Evolutionary conservation across 2,113 vertebrate genomes (phyloP), one percentile per base, ranked within the genome.

Genomic region (Actenoides lindsayi): DNA sequence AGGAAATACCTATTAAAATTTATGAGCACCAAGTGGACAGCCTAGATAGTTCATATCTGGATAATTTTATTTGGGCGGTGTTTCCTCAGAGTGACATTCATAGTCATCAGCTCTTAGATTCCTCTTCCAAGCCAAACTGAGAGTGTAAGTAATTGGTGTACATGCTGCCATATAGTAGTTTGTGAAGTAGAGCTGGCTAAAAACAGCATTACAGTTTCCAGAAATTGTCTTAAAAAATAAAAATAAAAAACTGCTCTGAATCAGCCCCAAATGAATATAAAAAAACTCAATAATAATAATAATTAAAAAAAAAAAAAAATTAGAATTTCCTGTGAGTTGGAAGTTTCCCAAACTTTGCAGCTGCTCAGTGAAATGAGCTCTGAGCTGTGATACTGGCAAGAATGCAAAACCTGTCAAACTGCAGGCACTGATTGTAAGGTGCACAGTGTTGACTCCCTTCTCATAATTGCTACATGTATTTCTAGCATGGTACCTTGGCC

Each of bases 321-420:
- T 76, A 79, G 51, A 92, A 91, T 90, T 94, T 96, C 67, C 69
- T 94, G 65, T 87, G 77, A 87, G 42, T 77, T 96, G 94, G 91
- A 96, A 89, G 14, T 18, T 82, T 95, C 84, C 91, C 96, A 97
- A 37, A 44, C 10, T 94, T 87, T 96, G 94, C 95, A 96, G 95
- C 94, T 97, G 95, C 87, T 96, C 91, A 87, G 81, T 69, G 57
- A 85, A 96, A 94, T 73, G 25, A 83, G 85, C 83, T 77, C 74
- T 90, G 85, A 90, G 74, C 84, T 75, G 67, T 86, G 51, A 81
- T 89, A 46, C 68, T 94, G 94, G 93, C 93, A 91, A 91, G 65
- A 78, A 92, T 28, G 65, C 80, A 95, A 94, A 95, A 89, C 56
- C 83, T 94, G 94, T 94, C 91, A 95, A 90, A 89, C 71, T 89